A percentile compares a stretch with the other conserved stretches of the same genome.
These are phyloP conservation scores for Delphinus delphis DNA, from an alignment of 2,113 vertebrate species.

Conservation along the genomic window DNA sequence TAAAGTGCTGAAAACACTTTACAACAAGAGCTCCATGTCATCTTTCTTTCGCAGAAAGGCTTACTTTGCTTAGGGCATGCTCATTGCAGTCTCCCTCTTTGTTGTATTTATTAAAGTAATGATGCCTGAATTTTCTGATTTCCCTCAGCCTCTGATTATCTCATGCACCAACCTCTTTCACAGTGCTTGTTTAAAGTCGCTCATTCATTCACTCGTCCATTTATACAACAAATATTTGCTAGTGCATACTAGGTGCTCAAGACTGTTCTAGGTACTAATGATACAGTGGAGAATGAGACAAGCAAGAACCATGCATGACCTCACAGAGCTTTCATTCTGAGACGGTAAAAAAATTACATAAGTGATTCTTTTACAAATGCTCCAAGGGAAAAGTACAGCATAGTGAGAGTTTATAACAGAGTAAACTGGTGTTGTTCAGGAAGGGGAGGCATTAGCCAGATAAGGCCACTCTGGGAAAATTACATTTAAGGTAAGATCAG, in stretches of 20 bases:
- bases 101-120: not conserved
- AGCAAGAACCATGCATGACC: not conserved
- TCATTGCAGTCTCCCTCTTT: not conserved
- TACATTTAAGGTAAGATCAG: not conserved
- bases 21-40: not conserved
- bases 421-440: not conserved
- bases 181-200: not conserved
- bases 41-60: constrained; percentile 1
- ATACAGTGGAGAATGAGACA: not conserved
- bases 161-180: not conserved
- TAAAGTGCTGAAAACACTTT: not conserved
- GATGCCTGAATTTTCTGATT: constrained; percentile 16
- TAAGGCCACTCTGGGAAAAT: not conserved
- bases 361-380: not conserved
- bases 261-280: not conserved
- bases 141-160: not conserved
- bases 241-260: not conserved
- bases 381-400: not conserved
- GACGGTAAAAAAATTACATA: not conserved
- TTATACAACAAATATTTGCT: not conserved
- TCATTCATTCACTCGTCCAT: not conserved
- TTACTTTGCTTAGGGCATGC: not conserved
- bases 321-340: not conserved
- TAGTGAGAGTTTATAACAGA: not conserved
- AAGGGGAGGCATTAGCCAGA: not conserved